These are phyloP conservation scores for Stichodactyla mertensii DNA, from an alignment of 64 coral and sea anemone genomes.

Conservation along the genomic window DNA sequence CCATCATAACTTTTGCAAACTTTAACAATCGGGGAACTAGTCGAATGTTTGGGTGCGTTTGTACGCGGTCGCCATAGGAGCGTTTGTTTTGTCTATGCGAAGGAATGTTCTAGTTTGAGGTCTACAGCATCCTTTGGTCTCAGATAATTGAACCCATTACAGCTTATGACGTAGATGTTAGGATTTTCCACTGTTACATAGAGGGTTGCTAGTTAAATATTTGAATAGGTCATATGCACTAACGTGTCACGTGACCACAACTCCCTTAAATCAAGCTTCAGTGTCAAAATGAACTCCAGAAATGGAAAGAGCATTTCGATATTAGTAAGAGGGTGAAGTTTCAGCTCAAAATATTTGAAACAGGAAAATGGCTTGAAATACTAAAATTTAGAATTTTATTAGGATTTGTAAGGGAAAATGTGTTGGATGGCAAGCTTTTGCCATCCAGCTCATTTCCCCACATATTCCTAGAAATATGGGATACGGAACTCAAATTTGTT, in stretches of 20 bases:
- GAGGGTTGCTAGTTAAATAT: neutral
- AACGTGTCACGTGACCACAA: neutral
- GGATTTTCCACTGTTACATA: neutral
- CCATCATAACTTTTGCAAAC: neutral
- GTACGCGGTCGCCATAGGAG: neutral
- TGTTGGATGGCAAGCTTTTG: too few relatives aligned
- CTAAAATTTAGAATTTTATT: too few relatives aligned
- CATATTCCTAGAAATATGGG: too few relatives aligned
- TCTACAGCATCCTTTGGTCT: too few relatives aligned
- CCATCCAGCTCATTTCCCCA: too few relatives aligned
- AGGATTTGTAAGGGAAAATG: too few relatives aligned
- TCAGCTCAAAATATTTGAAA: too few relatives aligned
- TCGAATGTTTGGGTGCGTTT: neutral
- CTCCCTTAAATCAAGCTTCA: neutral
- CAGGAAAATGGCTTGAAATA: too few relatives aligned
- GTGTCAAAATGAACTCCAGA: too few relatives aligned
- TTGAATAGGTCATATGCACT: neutral
- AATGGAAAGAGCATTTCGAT: too few relatives aligned
- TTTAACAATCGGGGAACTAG: neutral
- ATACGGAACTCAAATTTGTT: too few relatives aligned
- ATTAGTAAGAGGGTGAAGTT: too few relatives aligned
- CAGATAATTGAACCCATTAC: neutral
- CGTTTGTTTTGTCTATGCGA: neutral
- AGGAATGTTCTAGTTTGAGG: neutral
- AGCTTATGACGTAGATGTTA: neutral